A percentile compares a stretch with the other conserved stretches of the same genome.
Evolutionary conservation across 2,797 vertebrate species (phyloP).

Genomic region (Pangasius sanitwongsei): DNA sequence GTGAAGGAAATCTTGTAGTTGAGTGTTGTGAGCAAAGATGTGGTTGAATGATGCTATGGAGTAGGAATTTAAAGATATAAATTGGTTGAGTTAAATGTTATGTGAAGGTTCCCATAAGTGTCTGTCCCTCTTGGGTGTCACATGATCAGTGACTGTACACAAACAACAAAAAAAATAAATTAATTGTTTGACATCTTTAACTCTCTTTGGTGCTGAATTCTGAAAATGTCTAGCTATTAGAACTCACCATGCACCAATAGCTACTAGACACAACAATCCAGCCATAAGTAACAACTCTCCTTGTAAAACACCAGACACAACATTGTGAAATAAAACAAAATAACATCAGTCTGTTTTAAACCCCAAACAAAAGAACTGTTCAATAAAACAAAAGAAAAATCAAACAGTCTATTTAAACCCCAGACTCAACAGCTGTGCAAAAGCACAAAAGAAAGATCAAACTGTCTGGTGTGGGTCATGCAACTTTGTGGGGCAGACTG

Average conservation of each 20-base stretch:
- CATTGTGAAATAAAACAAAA: neutral
- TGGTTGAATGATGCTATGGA: constrained; percentile 33
- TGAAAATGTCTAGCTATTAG: neutral
- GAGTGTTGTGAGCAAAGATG: constrained; percentile 21
- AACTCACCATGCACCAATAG: neutral
- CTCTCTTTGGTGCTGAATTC: constrained; percentile 7
- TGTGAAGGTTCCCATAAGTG: constrained; percentile 37
- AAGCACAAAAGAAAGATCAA: neutral
- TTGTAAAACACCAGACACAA: neutral
- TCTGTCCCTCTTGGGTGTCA: constrained; percentile 52
- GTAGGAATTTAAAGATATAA: constrained; percentile 8
- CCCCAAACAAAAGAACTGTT: neutral
- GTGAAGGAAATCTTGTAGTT: constrained; percentile 15
- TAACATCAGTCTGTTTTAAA: neutral
- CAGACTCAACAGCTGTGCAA: neutral
- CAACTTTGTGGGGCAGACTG: neutral
- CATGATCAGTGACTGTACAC: constrained; percentile 49
- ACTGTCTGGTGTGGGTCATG: neutral
- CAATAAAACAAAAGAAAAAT: neutral
- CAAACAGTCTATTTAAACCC: neutral
- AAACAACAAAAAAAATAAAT: constrained; percentile 43
- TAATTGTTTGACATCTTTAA: constrained; percentile 33
- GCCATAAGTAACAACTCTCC: neutral
- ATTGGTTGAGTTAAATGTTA: neutral
- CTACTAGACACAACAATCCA: constrained; percentile 1